A percentile compares a stretch with the other conserved stretches of the same genome.
Evolutionary conservation across 2,888 invertebrate species (phyloP).

Genomic region (Catotricha subobsoleta): DNA sequence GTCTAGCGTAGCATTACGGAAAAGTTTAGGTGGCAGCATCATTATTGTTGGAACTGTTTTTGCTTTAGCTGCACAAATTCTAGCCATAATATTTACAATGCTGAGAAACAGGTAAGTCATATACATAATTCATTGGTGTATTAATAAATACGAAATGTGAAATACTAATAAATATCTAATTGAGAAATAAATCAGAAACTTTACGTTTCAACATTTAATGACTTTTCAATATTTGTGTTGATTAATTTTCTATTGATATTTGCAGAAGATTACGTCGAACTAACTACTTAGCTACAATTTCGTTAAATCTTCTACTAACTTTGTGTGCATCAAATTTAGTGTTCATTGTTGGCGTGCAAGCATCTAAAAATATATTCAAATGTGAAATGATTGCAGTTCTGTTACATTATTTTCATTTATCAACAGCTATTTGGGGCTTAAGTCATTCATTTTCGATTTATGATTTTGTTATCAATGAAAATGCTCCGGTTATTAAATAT

Average conservation of each 20-base stretch:
- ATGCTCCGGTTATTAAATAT: constrained; percentile 35
- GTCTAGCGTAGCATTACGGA: constrained; percentile 33
- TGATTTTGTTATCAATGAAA: constrained; percentile 32
- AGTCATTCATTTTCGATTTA: constrained; percentile 44
- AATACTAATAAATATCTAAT: no score
- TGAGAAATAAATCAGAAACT: no score
- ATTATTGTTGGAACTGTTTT: constrained; percentile 33
- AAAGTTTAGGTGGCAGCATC: constrained; percentile 33
- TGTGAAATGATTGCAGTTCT: constrained; percentile 48
- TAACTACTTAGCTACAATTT: constrained; percentile 31
- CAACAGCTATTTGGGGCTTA: constrained; percentile 51
- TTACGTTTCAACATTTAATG: no score
- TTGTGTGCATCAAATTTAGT: constrained; percentile 41
- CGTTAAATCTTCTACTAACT: constrained; percentile 42
- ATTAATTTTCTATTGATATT: constrained; percentile 6
- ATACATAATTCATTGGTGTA: no score
- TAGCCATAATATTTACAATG: constrained; percentile 25
- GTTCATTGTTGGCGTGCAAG: constrained; percentile 47
- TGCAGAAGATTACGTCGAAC: constrained; percentile 12
- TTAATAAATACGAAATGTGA: no score
- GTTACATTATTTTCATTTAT: constrained; percentile 50
- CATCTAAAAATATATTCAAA: constrained; percentile 43
- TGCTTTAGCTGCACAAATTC: constrained; percentile 32
- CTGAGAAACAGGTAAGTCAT: constrained; percentile 12
- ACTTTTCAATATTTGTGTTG: constrained; percentile 18